Evolutionary conservation across 2,113 vertebrate genomes (phyloP).

Genomic region (Python bivittatus): DNA sequence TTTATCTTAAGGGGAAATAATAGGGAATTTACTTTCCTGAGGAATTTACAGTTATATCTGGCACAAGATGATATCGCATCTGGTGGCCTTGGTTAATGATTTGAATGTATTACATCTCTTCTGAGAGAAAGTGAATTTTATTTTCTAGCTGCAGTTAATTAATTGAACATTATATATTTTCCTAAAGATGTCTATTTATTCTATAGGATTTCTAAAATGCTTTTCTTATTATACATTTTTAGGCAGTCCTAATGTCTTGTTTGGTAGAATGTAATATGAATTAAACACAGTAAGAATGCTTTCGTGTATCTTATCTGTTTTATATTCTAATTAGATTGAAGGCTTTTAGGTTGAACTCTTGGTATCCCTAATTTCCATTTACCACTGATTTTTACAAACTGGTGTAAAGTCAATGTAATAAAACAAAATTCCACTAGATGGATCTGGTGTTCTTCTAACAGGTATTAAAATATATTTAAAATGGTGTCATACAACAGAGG

Average conservation of each 20-base stretch:
- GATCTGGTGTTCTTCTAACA: conserved; percentile 70
- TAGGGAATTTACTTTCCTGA: background rate
- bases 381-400: background rate
- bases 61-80: background rate
- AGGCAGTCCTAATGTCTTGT: background rate
- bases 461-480: background rate
- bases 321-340: background rate
- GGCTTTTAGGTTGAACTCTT: background rate
- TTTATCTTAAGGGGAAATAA: background rate
- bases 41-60: background rate
- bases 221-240: background rate
- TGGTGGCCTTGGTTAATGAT: background rate
- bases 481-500: rapidly evolving
- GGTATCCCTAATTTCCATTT: background rate
- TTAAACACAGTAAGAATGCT: background rate
- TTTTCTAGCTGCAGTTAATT: background rate
- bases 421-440: conserved; percentile 75
- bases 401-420: conserved; percentile 56
- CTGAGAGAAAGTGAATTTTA: background rate
- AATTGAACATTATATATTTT: background rate
- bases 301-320: background rate
- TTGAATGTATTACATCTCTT: background rate
- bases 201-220: background rate
- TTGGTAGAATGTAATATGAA: background rate
- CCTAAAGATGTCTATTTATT: background rate